Conservation (phyloP, 2,888 invertebrate species). For the Brenthis daphne region DNA sequence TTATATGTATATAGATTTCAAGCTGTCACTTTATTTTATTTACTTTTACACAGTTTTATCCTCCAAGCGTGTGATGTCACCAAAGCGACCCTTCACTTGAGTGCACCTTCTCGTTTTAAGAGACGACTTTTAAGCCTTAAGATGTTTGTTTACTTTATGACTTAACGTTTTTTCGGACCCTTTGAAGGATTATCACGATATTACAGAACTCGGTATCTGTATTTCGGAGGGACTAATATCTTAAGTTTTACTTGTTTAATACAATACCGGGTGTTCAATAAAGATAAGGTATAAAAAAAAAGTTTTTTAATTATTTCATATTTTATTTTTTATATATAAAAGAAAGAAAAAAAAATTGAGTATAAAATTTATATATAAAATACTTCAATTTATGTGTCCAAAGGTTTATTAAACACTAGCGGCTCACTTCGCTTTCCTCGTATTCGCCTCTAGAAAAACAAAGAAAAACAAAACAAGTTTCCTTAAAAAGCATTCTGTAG, state of each 20-base stretch:
- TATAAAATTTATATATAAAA: too few relatives aligned
- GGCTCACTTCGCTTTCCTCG: too few relatives aligned
- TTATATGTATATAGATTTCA: background rate
- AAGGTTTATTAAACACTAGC: too few relatives aligned
- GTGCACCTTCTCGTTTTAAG: slow-evolving; percentile 39
- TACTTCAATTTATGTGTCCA: too few relatives aligned
- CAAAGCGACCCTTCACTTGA: slow-evolving; percentile 39
- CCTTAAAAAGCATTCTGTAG: too few relatives aligned
- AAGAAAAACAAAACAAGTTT: too few relatives aligned
- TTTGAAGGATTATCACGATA: slow-evolving; percentile 40
- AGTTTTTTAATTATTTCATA: background rate
- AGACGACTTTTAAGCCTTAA: slow-evolving; percentile 39
- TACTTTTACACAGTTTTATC: slow-evolving; percentile 8
- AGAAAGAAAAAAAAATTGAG: background rate
- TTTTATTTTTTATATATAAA: background rate
- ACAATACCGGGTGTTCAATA: background rate
- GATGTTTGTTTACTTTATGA: slow-evolving; percentile 43
- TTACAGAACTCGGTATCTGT: slow-evolving; percentile 27
- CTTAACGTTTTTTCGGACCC: slow-evolving; percentile 38
- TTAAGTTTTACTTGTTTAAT: background rate
- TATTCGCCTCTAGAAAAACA: too few relatives aligned
- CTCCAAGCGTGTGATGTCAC: slow-evolving; percentile 29
- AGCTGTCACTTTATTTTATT: background rate
- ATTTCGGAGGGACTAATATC: slow-evolving; percentile 8
- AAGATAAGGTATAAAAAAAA: background rate